phyloP scores from a whole-genome alignment of 2,797 vertebrate genomes.

The Halcyon badia region DNA sequence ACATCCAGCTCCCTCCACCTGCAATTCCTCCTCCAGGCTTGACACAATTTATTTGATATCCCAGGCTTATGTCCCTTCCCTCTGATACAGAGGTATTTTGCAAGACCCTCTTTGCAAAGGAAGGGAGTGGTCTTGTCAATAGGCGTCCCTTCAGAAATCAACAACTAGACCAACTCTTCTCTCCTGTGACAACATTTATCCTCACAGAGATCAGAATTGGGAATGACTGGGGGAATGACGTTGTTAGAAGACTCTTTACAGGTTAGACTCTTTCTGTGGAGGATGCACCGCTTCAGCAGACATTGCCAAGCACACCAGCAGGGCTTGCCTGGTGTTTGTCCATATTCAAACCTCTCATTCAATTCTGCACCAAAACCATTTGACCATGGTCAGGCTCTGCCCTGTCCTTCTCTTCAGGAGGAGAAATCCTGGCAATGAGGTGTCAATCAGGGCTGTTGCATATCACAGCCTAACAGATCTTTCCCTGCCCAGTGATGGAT shows the following conservation, averaged over 20 bases:
- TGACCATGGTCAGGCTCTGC: too few relatives aligned
- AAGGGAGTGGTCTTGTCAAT: neutral
- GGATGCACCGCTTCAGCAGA: neutral
- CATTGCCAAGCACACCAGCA: neutral
- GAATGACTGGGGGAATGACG: neutral
- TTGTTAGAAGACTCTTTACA: neutral
- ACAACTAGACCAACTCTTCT: neutral
- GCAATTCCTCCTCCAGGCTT: too few relatives aligned
- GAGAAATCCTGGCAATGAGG: neutral
- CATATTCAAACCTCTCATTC: neutral
- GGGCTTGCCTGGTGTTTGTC: neutral
- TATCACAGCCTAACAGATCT: neutral
- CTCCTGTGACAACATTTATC: neutral
- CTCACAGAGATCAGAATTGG: neutral
- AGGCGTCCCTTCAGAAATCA: neutral
- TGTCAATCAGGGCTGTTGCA: neutral
- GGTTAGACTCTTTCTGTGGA: neutral
- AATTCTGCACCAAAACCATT: neutral
- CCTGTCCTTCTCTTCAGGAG: neutral
- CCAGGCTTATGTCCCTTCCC: neutral
- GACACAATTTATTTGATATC: neutral
- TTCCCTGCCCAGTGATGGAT: rapidly evolving
- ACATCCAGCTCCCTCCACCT: neutral
- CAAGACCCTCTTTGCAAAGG: neutral
- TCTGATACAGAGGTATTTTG: neutral